Percentiles rank a stretch among this genome's conserved stretches.
These are phyloP conservation scores for Microtus oregoni DNA, from an alignment of 2,113 vertebrate species.

Conservation along the genomic window DNA sequence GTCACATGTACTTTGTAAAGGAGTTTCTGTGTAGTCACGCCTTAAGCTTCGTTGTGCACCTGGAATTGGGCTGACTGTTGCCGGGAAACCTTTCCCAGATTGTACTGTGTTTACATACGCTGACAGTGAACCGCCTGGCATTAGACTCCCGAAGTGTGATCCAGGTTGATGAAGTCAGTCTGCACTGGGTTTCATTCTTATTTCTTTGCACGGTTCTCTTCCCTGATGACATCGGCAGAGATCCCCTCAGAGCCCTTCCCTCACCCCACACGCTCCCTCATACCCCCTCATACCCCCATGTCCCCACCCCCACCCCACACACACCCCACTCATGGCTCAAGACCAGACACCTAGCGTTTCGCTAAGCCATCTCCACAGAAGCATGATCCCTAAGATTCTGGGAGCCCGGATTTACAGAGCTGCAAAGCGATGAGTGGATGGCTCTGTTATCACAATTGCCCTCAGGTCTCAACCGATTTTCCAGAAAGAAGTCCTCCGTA, in stretches of 20 bases:
- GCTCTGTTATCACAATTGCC: too few relatives aligned
- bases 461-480: not conserved
- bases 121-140: not conserved
- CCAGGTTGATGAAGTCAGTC: not conserved
- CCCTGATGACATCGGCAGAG: not conserved
- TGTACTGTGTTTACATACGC: too few relatives aligned
- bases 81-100: too few relatives aligned
- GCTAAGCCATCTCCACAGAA: not conserved
- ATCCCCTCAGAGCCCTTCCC: not conserved
- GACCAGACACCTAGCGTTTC: not conserved
- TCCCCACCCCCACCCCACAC: too few relatives aligned
- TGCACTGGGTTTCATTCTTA: not conserved
- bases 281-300: not conserved
- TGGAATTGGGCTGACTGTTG: not conserved
- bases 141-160: not conserved
- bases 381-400: not conserved
- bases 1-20: not conserved
- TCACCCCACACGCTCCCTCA: not conserved
- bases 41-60: not conserved
- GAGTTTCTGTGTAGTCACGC: not conserved
- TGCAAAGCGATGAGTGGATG: not conserved
- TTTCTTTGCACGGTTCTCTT: not conserved
- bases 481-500: not conserved
- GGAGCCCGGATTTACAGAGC: not conserved
- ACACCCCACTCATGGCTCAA: not conserved